Base-by-base conservation (phyloP, 1,140 invertebrate species). In the Melanaphis sacchari region DNA sequence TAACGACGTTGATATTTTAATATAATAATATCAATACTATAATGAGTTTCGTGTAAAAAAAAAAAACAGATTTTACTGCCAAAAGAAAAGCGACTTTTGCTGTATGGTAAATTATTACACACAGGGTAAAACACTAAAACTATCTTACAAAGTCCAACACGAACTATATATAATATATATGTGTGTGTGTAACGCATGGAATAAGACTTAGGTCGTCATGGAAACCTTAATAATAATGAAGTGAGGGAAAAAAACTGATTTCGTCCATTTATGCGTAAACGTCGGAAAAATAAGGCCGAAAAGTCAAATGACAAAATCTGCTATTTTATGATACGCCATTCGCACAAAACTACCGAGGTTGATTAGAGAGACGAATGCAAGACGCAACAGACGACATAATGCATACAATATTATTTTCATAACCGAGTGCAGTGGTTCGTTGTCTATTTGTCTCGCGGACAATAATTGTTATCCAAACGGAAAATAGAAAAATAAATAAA, bases 151-250 rank as follows among this genome's bases (percentile, higher is more conserved):
- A 76, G 31, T 66, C 15, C 5, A 76, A 11, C 59, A 18, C 31
- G 3, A n/a, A 76, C n/a, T n/a, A n/a, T n/a, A n/a, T n/a, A n/a
- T n/a, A 76, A 76, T 76, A 76, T 18, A n/a, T 76, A n/a, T n/a
- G n/a, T n/a, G n/a, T n/a, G n/a, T n/a, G n/a, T n/a, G 18, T n/a
- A 76, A n/a, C 59, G 31, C n/a, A 7, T 18, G 59, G 31, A 76
- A n/a, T 76, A 76, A 41, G n/a, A 7, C 4, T 38, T 24, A n/a
- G 8, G 87, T 88, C n/a, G 87, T 38, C 87, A 88, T 88, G 46
- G 87, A 88, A 88, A 88, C 87, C 43, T 21, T 41, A n/a, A 76
- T 76, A 76, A 66, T 66, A 66, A 76, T 76, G n/a, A n/a, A n/a
- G n/a, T 18, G 15, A 5, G 31, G 59, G n/a, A 18, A 5, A n/a